Conservation (phyloP, 2,113 vertebrate species). For the Phrynosoma blainvillii region DNA sequence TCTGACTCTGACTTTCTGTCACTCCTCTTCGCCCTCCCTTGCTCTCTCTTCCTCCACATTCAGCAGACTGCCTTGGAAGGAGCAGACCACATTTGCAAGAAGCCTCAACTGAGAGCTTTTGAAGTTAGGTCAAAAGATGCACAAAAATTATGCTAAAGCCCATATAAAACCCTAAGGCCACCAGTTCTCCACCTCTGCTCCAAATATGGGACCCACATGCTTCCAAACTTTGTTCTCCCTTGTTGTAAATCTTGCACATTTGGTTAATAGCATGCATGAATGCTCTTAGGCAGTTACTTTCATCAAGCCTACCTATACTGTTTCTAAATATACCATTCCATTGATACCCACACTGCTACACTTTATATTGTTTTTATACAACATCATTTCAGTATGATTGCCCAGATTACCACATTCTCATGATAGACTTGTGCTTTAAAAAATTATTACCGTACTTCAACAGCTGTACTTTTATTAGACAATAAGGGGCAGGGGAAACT, state of each 20-base stretch:
- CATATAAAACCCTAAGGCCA: not conserved
- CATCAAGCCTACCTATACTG: constrained; percentile 53
- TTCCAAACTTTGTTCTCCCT: not conserved
- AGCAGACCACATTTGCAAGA: not conserved
- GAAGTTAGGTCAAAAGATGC: not conserved
- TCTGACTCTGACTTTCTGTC: not conserved
- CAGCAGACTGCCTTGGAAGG: not conserved
- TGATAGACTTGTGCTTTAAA: constrained; percentile 41
- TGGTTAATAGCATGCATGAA: constrained; percentile 48
- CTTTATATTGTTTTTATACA: constrained; percentile 63
- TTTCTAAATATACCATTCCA: constrained; percentile 65
- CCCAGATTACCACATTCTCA: constrained; percentile 61
- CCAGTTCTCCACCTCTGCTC: not conserved
- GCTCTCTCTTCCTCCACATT: not conserved
- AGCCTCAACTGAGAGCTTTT: not conserved
- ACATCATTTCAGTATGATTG: constrained; percentile 69
- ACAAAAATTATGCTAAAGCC: not conserved
- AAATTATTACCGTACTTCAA: not conserved
- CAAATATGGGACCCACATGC: not conserved
- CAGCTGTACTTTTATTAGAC: not conserved
- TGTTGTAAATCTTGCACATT: constrained; percentile 58
- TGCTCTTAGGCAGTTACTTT: constrained; percentile 46
- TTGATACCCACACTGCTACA: constrained; percentile 56
- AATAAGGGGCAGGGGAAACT: not conserved
- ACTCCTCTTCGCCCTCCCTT: not conserved